Conservation (phyloP, 2,113 vertebrate genomes). For the Labeo rohita region DNA sequence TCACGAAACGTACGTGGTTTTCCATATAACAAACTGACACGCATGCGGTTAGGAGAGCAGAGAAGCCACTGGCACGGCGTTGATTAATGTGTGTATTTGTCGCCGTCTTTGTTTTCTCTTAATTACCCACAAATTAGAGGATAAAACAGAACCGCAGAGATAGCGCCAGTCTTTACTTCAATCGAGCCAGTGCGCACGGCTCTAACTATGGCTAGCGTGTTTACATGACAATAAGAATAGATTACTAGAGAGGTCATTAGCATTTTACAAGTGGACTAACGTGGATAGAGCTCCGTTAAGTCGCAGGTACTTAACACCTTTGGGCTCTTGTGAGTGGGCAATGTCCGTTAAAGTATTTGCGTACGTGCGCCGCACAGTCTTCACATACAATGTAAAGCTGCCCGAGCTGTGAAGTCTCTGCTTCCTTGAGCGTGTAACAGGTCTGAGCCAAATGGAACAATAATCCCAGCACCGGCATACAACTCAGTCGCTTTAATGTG, state of each 20-base stretch:
- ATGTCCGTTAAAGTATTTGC: constrained; percentile 48
- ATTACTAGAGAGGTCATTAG: constrained; percentile 46
- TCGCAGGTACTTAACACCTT: constrained; percentile 55
- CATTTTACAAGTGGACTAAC: constrained; percentile 48
- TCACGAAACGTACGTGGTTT: neutral
- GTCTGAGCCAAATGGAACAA: constrained; percentile 20
- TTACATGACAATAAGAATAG: constrained; percentile 56
- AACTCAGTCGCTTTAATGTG: neutral
- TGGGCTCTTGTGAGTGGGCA: constrained; percentile 24
- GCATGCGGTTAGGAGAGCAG: constrained; percentile 9
- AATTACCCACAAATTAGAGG: constrained; percentile 71
- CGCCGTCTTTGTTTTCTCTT: constrained; percentile 68
- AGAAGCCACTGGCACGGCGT: constrained; percentile 22
- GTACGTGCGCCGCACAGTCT: constrained; percentile 10
- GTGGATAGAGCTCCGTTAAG: constrained; percentile 29
- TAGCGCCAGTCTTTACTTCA: constrained; percentile 50
- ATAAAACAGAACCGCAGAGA: constrained; percentile 55
- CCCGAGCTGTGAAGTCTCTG: constrained; percentile 34
- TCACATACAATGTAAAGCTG: constrained; percentile 15
- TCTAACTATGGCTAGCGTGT: constrained; percentile 3
- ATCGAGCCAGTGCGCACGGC: constrained; percentile 42
- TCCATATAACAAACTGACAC: neutral
- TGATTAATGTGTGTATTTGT: constrained; percentile 70
- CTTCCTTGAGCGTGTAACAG: constrained; percentile 22
- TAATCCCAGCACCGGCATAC: neutral